A percentile compares a stretch with the other conserved stretches of the same genome.
phyloP scores from a whole-genome alignment of 2,888 invertebrate genomes.

The Tetramorium bicarinatum region DNA sequence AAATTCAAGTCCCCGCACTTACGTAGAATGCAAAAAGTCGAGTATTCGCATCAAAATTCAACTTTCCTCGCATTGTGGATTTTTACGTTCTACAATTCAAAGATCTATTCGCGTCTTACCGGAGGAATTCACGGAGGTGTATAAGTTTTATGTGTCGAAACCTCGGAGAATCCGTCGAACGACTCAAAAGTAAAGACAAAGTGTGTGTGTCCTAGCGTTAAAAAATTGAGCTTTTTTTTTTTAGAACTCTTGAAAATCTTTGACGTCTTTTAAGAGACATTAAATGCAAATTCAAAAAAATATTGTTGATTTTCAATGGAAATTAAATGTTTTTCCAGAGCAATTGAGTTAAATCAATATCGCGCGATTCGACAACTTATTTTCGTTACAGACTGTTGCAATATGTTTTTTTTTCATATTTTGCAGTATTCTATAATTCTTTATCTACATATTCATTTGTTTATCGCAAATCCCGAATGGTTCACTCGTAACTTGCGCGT shows the following conservation, averaged over 20 bases:
- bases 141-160: slow-evolving; percentile 12
- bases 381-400: not conserved
- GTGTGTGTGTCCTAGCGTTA: not conserved
- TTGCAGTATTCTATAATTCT: not conserved
- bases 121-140: not conserved
- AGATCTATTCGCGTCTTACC: slow-evolving; percentile 9
- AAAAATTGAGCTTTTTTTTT: not conserved
- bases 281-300: not conserved
- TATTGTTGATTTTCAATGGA: not conserved
- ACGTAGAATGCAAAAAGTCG: slow-evolving; percentile 37
- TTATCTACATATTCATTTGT: not conserved
- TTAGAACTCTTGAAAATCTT: not conserved
- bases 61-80: slow-evolving; percentile 40
- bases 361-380: not conserved
- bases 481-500: not conserved
- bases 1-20: slow-evolving; percentile 48
- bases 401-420: not conserved
- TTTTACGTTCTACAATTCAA: slow-evolving; percentile 53
- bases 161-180: not conserved
- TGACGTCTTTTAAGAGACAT: too few species aligned
- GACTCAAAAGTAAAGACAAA: not conserved
- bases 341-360: not conserved
- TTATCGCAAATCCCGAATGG: not conserved
- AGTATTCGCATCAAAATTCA: slow-evolving; percentile 46
- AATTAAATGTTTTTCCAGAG: not conserved